A percentile compares a stretch with the other conserved stretches of the same genome.
These are phyloP conservation scores for Solenodon paradoxus DNA, from an alignment of 2,113 vertebrate species.

Conservation along the genomic window DNA sequence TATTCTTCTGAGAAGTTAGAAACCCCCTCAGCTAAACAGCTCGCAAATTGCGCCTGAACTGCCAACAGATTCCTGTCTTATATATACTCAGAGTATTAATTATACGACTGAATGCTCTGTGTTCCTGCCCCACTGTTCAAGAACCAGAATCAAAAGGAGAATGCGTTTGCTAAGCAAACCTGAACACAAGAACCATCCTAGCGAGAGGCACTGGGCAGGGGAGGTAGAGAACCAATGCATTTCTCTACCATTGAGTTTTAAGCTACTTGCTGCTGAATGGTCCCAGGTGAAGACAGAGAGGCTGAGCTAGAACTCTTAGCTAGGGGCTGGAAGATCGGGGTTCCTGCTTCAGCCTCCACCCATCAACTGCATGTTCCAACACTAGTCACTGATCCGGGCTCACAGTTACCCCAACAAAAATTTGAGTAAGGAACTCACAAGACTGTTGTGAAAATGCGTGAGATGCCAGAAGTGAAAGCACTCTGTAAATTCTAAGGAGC, in stretches of 20 bases:
- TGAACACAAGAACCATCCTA: rapidly evolving
- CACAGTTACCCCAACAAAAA: neutral
- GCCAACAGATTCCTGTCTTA: conserved; percentile 77
- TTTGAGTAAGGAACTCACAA: neutral
- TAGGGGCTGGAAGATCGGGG: neutral
- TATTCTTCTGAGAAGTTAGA: conserved; percentile 71
- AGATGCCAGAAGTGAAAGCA: neutral
- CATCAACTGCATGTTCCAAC: neutral
- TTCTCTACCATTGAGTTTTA: neutral
- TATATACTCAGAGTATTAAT: conserved; percentile 73
- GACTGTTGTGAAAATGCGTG: neutral
- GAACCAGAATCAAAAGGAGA: neutral
- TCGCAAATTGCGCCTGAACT: conserved; percentile 35
- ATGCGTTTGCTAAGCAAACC: neutral
- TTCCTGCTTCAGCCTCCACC: neutral
- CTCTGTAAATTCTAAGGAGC: too few relatives aligned
- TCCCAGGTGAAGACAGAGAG: neutral
- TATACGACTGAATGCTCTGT: neutral
- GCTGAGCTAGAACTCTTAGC: neutral
- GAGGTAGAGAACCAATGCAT: rapidly evolving
- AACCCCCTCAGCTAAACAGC: conserved; percentile 71
- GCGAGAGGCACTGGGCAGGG: neutral
- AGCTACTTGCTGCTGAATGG: neutral
- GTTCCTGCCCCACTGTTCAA: neutral
- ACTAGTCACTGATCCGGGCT: neutral